phyloP scores from a whole-genome alignment of 2,113 vertebrate species.

The Crotalus viridis region DNA sequence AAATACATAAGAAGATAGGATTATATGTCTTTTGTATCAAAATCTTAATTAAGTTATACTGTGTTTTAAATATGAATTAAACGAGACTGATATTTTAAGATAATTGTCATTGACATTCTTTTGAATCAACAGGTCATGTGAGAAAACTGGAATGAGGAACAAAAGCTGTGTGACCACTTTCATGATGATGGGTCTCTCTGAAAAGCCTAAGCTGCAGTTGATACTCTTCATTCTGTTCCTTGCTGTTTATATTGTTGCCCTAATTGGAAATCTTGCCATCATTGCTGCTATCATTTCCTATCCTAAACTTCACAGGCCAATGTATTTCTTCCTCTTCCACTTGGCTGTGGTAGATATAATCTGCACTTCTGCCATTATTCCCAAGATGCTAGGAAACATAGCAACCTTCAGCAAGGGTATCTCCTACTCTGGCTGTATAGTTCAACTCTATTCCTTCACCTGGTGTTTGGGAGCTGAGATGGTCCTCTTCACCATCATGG shows the following conservation, averaged over 20 bases:
- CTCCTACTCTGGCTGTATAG: conserved; percentile 65
- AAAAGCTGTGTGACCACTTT: conserved; percentile 54
- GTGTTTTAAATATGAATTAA: background rate
- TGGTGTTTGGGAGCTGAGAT: conserved; percentile 61
- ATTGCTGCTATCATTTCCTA: conserved; percentile 32
- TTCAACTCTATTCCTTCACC: conserved; percentile 64
- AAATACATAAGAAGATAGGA: background rate
- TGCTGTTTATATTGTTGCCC: conserved; percentile 33
- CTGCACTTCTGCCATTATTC: conserved; percentile 28
- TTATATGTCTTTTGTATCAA: background rate
- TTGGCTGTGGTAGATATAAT: conserved; percentile 42
- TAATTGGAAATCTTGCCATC: conserved; percentile 46
- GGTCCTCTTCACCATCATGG: conserved; percentile 62
- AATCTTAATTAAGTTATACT: background rate
- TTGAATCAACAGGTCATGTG: conserved; percentile 12
- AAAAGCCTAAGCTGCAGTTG: conserved; percentile 16
- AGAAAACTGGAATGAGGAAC: conserved; percentile 28
- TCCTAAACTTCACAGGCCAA: conserved; percentile 31
- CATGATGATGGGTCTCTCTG: conserved; percentile 43
- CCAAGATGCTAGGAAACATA: conserved; percentile 59
- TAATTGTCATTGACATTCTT: background rate
- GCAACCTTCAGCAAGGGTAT: conserved; percentile 44
- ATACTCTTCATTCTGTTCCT: conserved; percentile 39
- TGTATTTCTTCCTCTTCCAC: conserved; percentile 46
- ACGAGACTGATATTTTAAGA: background rate